Conservation (phyloP, 2,113 vertebrate genomes). For the Psittacus erithacus region DNA sequence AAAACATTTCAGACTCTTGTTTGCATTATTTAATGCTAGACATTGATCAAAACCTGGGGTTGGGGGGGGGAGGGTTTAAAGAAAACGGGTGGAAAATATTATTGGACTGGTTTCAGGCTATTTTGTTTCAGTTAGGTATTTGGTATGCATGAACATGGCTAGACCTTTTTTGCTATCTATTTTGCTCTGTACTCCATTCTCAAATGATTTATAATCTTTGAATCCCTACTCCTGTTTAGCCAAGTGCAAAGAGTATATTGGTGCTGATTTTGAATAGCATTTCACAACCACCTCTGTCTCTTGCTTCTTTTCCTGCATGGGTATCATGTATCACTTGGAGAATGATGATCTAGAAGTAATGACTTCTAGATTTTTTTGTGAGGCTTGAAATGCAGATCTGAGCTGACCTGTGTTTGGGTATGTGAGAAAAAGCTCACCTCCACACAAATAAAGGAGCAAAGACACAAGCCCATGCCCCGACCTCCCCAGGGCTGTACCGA, state of each 20-base stretch:
- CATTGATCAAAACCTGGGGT: background rate
- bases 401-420: background rate
- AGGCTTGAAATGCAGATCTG: background rate
- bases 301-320: background rate
- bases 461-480: rapidly evolving
- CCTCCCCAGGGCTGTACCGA: background rate
- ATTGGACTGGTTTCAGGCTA: background rate
- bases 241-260: background rate
- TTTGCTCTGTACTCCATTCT: conserved; percentile 16
- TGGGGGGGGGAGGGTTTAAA: background rate
- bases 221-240: conserved; percentile 23
- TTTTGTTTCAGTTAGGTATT: conserved; percentile 28
- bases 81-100: background rate
- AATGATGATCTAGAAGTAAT: background rate
- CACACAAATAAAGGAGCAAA: background rate
- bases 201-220: conserved; percentile 50
- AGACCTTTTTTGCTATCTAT: conserved; percentile 41
- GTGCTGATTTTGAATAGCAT: conserved; percentile 23
- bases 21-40: background rate
- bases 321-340: rapidly evolving
- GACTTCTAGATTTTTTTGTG: background rate
- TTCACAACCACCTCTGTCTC: background rate
- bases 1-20: background rate
- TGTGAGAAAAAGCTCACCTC: background rate
- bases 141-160: conserved; percentile 20